Base-by-base conservation (phyloP, 2,888 invertebrate genomes). In the Lamellibrachia columna region DNA sequence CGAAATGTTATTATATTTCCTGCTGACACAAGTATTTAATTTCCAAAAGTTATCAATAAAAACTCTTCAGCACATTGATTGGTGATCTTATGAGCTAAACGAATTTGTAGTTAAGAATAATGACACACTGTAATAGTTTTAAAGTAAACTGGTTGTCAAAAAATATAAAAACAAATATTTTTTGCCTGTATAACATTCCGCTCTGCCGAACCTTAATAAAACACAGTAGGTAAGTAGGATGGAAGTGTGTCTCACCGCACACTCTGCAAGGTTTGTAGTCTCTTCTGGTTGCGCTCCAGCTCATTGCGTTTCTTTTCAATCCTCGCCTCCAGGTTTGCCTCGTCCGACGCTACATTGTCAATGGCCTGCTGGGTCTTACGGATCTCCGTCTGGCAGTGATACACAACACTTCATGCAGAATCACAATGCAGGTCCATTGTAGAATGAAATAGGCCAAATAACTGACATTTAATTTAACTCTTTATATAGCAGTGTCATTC, bases 211-310 rank as follows among this genome's bases (percentile, higher is more conserved):
- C 75, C 75, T 6, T 15, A 75, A 75, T 6, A 75, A 4, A 15
- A 6, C 22, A 22, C 11, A 75, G n/a, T 22, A 15, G 15, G 22
- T 75, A 75, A 75, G 6, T 6, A 75, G 75, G n/a, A 15, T 22
- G 75, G n/a, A 15, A 22, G 15, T 75, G 40, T 90, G 8, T 52
- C 96, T 96, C 94, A 98, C 98, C 99, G 98, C 94, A 99, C 99
- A 97, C 98, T 99, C 97, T 99, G 98, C 94, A 99, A 97, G 0
- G 99, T 98, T 95, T 98, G 98, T 91, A 99, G 97, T 75, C 99
- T 97, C 96, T 99, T 99, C 96, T 98, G 98, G 94, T 98, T 98
- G 92, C 99, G 97, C 95, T 98, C 98, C 94, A 99, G 97, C 96
- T 99, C 99, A 0, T 98, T 97, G 94, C 97, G 97, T 94, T 98